Conservation (phyloP, 1,140 invertebrate species). For the Wiebesia pumilae region DNA sequence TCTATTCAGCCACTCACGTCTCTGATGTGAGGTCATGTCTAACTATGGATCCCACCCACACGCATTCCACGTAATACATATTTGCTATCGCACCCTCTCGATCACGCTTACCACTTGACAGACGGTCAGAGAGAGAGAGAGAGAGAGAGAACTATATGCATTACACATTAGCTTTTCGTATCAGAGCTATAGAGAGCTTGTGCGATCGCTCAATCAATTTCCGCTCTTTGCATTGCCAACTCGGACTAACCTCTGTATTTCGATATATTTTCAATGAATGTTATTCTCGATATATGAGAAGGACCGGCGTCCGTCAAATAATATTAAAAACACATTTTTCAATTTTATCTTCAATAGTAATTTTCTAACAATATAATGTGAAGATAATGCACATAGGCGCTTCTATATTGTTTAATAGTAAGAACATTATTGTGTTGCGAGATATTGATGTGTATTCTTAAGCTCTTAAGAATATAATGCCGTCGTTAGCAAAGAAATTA, state of each 20-base stretch:
- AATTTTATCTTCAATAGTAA: background rate
- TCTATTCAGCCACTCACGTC: slow-evolving; percentile 60
- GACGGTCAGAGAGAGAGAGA: background rate
- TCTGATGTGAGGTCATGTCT: slow-evolving; percentile 66
- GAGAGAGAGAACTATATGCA: background rate
- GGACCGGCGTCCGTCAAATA: background rate
- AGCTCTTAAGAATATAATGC: background rate
- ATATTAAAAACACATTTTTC: slow-evolving; percentile 21
- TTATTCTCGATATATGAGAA: background rate
- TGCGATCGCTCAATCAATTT: slow-evolving; percentile 45
- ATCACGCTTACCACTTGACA: background rate
- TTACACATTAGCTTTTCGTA: background rate
- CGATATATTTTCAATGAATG: slow-evolving; percentile 24
- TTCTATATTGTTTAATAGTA: background rate
- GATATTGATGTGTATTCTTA: background rate
- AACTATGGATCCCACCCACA: slow-evolving; percentile 62
- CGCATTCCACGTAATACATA: slow-evolving; percentile 17
- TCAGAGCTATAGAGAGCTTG: background rate
- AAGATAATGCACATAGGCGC: background rate
- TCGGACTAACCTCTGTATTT: background rate
- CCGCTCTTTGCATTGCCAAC: slow-evolving; percentile 30
- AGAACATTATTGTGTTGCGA: background rate
- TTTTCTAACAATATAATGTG: background rate
- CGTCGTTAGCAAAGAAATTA: background rate
- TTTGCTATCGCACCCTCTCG: background rate